Percentiles rank a stretch among this genome's conserved stretches.
Evolutionary conservation across 2,888 invertebrate genomes (phyloP).

Genomic region (Nasonia oneida): DNA sequence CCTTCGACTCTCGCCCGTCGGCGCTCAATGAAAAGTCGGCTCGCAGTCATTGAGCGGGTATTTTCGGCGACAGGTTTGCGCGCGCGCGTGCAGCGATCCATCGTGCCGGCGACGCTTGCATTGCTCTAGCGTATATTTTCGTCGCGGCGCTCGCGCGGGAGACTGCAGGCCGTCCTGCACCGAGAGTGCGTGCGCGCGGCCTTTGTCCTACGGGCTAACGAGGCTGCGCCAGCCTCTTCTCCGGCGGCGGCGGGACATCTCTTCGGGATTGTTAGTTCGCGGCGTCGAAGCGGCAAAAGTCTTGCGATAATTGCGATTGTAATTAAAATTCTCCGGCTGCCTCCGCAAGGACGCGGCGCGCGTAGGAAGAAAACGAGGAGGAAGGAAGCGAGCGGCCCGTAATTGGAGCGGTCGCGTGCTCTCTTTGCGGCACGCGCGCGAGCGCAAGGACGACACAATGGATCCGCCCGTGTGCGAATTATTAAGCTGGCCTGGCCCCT

Average conservation of each 20-base stretch:
- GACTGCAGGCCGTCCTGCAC: too few relatives aligned
- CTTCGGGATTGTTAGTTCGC: constrained; percentile 70
- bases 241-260: neutral
- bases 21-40: constrained; percentile 25
- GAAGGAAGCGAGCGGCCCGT: constrained; percentile 71
- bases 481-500: constrained; percentile 72
- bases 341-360: neutral
- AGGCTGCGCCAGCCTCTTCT: neutral
- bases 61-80: too few relatives aligned
- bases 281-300: constrained; percentile 70
- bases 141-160: neutral
- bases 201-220: too few relatives aligned
- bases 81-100: neutral
- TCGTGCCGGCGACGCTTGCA: too few relatives aligned
- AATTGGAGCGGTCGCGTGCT: constrained; percentile 78
- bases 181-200: too few relatives aligned
- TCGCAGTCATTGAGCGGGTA: neutral
- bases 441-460: constrained; percentile 71
- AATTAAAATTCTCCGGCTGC: constrained; percentile 71
- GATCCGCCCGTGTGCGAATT: constrained; percentile 77
- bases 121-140: neutral
- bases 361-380: constrained; percentile 13
- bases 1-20: too few relatives aligned
- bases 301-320: constrained; percentile 75
- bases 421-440: constrained; percentile 64